Evolutionary conservation across 1,140 invertebrate species (phyloP).

Genomic region (Palaemon carinicauda): DNA sequence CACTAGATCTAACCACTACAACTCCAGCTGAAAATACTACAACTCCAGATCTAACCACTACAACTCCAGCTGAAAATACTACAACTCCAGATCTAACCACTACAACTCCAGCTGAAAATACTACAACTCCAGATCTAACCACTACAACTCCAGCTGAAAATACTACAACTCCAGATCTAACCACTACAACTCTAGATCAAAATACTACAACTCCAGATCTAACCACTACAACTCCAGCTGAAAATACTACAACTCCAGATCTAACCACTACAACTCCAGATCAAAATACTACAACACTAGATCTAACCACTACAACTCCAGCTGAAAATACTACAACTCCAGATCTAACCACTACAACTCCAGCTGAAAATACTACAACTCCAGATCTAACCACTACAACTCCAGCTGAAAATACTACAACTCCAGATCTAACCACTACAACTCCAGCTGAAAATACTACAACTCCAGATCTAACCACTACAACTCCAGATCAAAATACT

Average conservation of each 20-base stretch:
- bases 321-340: too few species aligned
- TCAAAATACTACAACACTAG: neutral
- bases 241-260: neutral
- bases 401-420: neutral
- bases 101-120: too few species aligned
- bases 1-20: neutral
- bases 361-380: neutral
- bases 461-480: too few species aligned
- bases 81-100: neutral
- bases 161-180: too few species aligned
- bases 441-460: too few species aligned
- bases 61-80: neutral
- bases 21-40: neutral
- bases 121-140: too few species aligned
- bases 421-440: neutral
- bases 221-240: too few species aligned
- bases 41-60: neutral
- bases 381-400: neutral
- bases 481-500: neutral
- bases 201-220: too few species aligned
- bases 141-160: too few species aligned
- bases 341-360: neutral
- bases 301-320: neutral
- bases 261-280: neutral
- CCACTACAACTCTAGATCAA: too few species aligned